A percentile compares a stretch with the other conserved stretches of the same genome.
Evolutionary conservation across 2,113 vertebrate genomes (phyloP).

Genomic region (Mesembrinibis cayennensis): DNA sequence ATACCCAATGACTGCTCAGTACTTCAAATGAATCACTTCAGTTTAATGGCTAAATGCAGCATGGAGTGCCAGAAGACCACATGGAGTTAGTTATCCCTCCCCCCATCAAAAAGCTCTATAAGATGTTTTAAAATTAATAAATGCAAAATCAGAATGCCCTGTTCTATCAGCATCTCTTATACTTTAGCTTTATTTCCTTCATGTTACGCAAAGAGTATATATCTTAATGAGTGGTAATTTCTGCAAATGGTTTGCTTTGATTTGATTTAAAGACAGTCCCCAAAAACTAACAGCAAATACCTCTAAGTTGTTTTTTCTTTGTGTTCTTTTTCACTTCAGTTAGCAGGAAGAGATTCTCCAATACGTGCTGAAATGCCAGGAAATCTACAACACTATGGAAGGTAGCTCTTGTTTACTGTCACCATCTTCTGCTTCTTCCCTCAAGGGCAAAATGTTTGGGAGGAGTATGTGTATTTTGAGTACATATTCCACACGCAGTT

Average conservation of each 20-base stretch:
- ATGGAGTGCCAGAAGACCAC: not conserved
- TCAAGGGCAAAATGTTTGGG: not conserved
- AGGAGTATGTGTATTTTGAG: not conserved
- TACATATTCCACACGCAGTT: not conserved
- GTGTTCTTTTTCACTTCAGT: constrained; percentile 66
- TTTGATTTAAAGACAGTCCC: not conserved
- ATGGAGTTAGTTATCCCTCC: not conserved
- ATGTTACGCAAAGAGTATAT: not conserved
- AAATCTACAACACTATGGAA: constrained; percentile 96
- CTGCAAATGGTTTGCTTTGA: not conserved
- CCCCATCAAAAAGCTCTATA: not conserved
- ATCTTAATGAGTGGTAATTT: not conserved
- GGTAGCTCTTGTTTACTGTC: constrained; percentile 72
- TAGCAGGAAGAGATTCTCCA: constrained; percentile 95
- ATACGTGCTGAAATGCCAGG: constrained; percentile 92
- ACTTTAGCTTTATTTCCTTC: not conserved
- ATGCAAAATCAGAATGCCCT: not conserved
- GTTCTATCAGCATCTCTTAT: not conserved
- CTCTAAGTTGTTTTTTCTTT: not conserved
- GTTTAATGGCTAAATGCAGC: not conserved
- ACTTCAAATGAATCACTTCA: not conserved
- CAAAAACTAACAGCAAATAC: not conserved
- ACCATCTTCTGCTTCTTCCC: not conserved
- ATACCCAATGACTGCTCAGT: not conserved
- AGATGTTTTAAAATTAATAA: not conserved